phyloP scores from a whole-genome alignment of 2,888 invertebrate species.

The Scrobipalpa atriplicella region DNA sequence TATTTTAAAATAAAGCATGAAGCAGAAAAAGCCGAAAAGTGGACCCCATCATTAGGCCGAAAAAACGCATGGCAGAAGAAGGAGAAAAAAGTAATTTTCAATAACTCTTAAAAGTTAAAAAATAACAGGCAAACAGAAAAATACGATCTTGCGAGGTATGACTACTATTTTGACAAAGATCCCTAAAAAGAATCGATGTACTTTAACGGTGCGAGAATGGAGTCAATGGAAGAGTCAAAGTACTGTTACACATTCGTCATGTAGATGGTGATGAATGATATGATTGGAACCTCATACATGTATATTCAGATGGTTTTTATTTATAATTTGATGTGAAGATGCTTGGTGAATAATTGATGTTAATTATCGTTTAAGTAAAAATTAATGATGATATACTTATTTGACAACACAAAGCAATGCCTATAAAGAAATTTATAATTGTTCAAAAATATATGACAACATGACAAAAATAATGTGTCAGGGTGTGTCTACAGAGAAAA shows the following conservation, averaged over 20 bases:
- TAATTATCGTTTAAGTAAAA: too few relatives aligned
- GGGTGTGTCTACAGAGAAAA: not conserved
- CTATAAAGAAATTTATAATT: too few relatives aligned
- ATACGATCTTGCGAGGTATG: too few relatives aligned
- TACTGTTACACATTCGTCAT: constrained; percentile 20
- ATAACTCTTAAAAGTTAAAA: too few relatives aligned
- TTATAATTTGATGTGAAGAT: not conserved
- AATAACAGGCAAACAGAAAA: not conserved
- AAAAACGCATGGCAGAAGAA: too few relatives aligned
- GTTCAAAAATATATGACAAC: not conserved
- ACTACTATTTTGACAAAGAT: not conserved
- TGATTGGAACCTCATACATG: not conserved
- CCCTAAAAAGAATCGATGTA: constrained; percentile 23
- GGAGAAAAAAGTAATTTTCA: too few relatives aligned
- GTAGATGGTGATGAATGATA: constrained; percentile 24
- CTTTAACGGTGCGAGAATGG: constrained; percentile 21
- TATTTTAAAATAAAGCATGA: too few relatives aligned
- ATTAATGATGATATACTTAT: too few relatives aligned
- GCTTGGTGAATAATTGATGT: not conserved
- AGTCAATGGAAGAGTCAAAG: constrained; percentile 21
- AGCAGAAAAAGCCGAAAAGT: too few relatives aligned
- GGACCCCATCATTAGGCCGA: too few relatives aligned
- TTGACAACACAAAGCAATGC: too few relatives aligned
- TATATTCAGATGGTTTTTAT: not conserved
- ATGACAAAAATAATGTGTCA: not conserved